phyloP scores from a whole-genome alignment of 1,140 invertebrate species.

The Euwallacea similis region DNA sequence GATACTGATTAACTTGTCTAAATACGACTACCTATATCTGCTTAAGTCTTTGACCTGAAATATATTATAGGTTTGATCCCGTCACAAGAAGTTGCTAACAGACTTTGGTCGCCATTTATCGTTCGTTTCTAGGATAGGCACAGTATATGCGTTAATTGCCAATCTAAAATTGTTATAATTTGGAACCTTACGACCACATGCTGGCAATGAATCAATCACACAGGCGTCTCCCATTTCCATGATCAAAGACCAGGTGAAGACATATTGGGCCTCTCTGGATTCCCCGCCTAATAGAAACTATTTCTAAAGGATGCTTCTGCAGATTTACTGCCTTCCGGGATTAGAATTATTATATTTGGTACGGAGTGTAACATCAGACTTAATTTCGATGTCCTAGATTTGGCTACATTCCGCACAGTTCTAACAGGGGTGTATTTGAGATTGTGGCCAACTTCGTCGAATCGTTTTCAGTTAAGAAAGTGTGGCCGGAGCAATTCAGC shows the following conservation, averaged over 20 bases:
- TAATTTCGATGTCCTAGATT: background rate
- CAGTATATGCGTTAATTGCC: background rate
- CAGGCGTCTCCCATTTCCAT: constrained; percentile 1
- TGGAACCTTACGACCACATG: constrained; percentile 8
- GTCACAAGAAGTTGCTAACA: no score
- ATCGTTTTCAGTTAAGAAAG: background rate
- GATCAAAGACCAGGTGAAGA: constrained; percentile 13
- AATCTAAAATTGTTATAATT: background rate
- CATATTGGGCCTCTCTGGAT: constrained; percentile 1
- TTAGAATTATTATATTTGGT: constrained; percentile 15
- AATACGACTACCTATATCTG: no score
- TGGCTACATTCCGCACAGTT: no score
- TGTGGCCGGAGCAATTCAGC: background rate
- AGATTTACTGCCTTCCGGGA: constrained; percentile 8
- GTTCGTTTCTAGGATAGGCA: no score
- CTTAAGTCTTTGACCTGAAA: no score
- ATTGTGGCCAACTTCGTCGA: no score
- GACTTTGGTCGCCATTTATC: no score
- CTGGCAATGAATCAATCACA: constrained; percentile 15
- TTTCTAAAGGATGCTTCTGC: constrained; percentile 8
- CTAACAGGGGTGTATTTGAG: no score
- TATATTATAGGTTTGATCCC: no score
- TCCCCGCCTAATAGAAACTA: background rate
- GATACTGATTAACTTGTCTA: no score
- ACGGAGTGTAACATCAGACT: background rate